Evolutionary conservation across 2,113 vertebrate genomes (phyloP).

Genomic region (Dasyprocta punctata): DNA sequence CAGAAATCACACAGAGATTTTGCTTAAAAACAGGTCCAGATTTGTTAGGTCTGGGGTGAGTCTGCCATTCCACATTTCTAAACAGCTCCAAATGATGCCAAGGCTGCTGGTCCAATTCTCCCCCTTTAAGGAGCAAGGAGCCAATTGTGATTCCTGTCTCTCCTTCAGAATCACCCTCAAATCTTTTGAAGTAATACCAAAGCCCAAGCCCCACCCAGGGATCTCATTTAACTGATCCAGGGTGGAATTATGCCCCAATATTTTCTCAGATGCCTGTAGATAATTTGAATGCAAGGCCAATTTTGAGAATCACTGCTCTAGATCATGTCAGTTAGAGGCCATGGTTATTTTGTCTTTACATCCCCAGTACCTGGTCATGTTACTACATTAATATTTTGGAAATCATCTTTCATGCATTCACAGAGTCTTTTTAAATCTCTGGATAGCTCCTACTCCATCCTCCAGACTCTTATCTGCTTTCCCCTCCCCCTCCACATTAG

Average conservation of each 20-base stretch:
- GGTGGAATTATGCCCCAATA: neutral
- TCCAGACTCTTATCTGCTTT: neutral
- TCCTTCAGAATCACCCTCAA: neutral
- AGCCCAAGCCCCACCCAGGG: neutral
- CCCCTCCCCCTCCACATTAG: neutral
- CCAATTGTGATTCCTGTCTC: neutral
- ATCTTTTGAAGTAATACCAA: neutral
- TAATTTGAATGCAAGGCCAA: neutral
- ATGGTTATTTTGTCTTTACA: neutral
- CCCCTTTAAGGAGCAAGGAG: neutral
- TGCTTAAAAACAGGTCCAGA: neutral
- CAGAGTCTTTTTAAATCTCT: neutral
- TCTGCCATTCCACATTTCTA: neutral
- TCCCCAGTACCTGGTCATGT: neutral
- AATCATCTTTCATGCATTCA: neutral
- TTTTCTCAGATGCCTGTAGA: neutral
- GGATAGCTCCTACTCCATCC: neutral
- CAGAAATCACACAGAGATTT: neutral
- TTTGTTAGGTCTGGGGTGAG: neutral
- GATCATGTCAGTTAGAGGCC: neutral
- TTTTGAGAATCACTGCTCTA: neutral
- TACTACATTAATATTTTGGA: neutral
- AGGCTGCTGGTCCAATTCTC: accelerated
- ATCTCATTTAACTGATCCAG: neutral
- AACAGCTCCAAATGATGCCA: neutral